phyloP scores from a whole-genome alignment of 2,797 vertebrate genomes.

The Micropoecilia bifurca region DNA sequence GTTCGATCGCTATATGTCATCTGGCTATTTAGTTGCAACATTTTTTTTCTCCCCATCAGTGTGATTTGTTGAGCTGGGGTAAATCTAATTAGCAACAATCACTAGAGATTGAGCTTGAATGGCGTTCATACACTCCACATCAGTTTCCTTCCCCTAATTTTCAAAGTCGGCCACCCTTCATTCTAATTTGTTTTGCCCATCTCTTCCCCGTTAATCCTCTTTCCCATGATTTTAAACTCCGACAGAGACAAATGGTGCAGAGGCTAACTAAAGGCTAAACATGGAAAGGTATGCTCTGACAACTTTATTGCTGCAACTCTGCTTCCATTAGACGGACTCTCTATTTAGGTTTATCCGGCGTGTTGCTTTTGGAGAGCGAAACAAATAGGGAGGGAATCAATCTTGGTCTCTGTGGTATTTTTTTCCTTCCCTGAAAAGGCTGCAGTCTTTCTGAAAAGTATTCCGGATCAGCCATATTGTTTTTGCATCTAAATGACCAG shows the following conservation, averaged over 20 bases:
- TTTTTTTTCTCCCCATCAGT: conserved; percentile 63
- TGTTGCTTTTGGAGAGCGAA: conserved; percentile 11
- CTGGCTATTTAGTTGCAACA: conserved; percentile 70
- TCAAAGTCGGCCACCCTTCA: conserved; percentile 46
- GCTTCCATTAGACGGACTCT: conserved; percentile 26
- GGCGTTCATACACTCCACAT: conserved; percentile 62
- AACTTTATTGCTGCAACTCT: conserved; percentile 23
- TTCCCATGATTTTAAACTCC: conserved; percentile 40
- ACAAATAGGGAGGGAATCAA: conserved; percentile 21
- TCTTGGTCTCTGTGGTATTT: conserved; percentile 13
- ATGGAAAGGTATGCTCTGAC: conserved; percentile 38
- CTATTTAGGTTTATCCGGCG: conserved; percentile 36
- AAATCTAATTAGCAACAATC: conserved; percentile 75
- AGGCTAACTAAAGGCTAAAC: conserved; percentile 55
- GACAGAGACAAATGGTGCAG: conserved; percentile 39
- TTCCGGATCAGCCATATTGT: conserved; percentile 8
- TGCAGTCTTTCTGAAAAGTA: conserved; percentile 19
- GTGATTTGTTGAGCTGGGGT: conserved; percentile 67
- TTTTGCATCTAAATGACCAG: neutral
- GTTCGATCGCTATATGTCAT: conserved; percentile 68
- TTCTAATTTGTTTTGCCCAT: conserved; percentile 57
- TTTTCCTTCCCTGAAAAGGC: conserved; percentile 6
- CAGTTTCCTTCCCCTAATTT: conserved; percentile 51
- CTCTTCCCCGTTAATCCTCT: conserved; percentile 56
- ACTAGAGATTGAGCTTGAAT: conserved; percentile 60